phyloP scores from a whole-genome alignment of 2,888 invertebrate genomes.

The Acholoe squamosa region DNA sequence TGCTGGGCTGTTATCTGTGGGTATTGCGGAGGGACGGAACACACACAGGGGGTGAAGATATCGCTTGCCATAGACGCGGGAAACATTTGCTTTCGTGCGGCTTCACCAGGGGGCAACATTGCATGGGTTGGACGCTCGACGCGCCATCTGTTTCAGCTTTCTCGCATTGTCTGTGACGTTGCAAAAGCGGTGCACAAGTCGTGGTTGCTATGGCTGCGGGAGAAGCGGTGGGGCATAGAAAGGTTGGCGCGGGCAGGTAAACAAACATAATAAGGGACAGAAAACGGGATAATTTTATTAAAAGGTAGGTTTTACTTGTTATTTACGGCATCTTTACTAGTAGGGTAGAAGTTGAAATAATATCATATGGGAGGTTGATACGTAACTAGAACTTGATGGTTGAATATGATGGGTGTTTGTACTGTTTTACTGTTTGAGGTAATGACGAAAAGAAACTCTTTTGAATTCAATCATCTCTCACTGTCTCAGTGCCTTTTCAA shows the following conservation, averaged over 20 bases:
- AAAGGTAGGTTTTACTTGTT: neutral
- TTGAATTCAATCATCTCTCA: neutral
- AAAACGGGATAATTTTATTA: neutral
- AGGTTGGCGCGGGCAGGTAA: conserved; percentile 15
- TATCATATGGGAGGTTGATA: neutral
- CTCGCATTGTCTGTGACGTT: conserved; percentile 8
- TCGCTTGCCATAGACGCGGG: neutral
- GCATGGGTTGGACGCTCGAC: neutral
- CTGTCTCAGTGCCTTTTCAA: neutral
- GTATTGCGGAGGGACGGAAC: neutral
- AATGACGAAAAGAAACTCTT: neutral
- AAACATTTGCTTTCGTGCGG: no score
- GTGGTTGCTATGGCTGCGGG: conserved; percentile 43
- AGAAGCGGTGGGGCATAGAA: neutral
- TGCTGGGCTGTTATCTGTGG: neutral
- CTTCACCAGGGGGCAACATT: no score
- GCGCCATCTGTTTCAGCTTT: neutral
- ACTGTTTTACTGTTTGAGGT: neutral
- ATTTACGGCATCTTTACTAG: neutral
- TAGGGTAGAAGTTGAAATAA: no score
- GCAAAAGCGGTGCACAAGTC: conserved; percentile 17
- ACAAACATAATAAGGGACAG: neutral
- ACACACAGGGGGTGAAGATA: neutral
- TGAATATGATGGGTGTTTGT: neutral
- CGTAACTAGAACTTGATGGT: neutral